Conservation (phyloP, 2,113 vertebrate genomes). For the Elephas maximus region DNA sequence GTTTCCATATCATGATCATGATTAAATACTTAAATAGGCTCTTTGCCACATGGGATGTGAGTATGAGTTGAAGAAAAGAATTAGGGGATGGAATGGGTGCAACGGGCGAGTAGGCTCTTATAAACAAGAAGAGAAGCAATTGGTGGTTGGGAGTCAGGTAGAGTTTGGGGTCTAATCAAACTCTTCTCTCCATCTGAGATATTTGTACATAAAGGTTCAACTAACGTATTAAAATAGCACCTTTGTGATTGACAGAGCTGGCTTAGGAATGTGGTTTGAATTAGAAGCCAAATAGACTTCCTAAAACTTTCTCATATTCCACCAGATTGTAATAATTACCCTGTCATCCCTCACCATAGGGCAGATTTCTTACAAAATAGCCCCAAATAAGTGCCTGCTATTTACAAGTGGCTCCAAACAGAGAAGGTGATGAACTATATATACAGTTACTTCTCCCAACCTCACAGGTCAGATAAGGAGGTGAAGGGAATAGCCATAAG, state of each 20-base stretch:
- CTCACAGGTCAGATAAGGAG: neutral
- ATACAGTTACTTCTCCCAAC: neutral
- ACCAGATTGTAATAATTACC: neutral
- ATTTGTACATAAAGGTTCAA: neutral
- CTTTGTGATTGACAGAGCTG: neutral
- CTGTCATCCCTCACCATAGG: neutral
- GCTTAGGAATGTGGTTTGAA: neutral
- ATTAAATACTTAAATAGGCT: neutral
- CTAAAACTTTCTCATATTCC: neutral
- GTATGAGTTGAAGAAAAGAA: neutral
- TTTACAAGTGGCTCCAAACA: neutral
- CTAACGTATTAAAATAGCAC: neutral
- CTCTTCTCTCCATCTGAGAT: neutral
- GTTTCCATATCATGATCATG: neutral
- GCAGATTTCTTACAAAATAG: neutral
- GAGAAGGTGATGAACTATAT: neutral
- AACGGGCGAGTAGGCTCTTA: neutral
- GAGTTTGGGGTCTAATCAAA: neutral
- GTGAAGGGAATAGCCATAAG: neutral
- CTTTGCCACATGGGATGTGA: neutral
- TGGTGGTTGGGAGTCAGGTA: neutral
- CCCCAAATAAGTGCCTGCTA: neutral
- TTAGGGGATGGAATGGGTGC: neutral
- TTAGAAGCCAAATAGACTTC: neutral
- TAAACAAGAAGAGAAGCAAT: neutral